Conservation (phyloP, 92 coral and sea anemone genomes). For the Palythoa grandiflora region DNA sequence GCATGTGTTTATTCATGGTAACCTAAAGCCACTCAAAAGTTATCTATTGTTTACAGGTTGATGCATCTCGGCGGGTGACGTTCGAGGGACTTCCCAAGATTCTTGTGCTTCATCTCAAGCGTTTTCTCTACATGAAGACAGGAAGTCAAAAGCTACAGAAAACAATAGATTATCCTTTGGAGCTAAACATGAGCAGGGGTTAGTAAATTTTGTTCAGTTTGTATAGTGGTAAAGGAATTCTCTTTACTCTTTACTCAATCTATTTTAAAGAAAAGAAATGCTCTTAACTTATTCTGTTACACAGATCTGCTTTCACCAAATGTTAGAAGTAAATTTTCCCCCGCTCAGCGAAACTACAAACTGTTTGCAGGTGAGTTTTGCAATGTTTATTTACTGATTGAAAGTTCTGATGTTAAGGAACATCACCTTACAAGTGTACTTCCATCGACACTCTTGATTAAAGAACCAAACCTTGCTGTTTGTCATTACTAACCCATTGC, state of each 20-base stretch:
- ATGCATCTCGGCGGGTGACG: conserved; percentile 88
- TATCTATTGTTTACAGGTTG: conserved; percentile 64
- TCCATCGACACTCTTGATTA: too few relatives aligned
- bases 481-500: too few relatives aligned
- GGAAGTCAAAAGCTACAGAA: conserved; percentile 96
- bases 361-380: conserved; percentile 83
- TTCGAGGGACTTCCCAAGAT: conserved; percentile 90
- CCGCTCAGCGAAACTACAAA: conserved; percentile 80
- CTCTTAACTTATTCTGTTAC: background rate
- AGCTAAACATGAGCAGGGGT: conserved; percentile 87
- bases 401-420: background rate
- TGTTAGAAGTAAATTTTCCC: conserved; percentile 71
- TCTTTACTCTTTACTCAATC: too few relatives aligned
- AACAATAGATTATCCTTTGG: conserved; percentile 85
- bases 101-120: conserved; percentile 89
- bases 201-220: background rate
- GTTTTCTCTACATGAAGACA: conserved; percentile 89
- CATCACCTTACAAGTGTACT: background rate
- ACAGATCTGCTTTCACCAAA: conserved; percentile 80
- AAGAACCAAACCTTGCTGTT: too few relatives aligned
- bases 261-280: background rate
- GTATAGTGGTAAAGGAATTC: too few relatives aligned
- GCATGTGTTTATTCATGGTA: too few relatives aligned
- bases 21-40: too few relatives aligned
- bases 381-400: background rate